Evolutionary conservation across 2,888 invertebrate species (phyloP).

Genomic region (Carpatolechia fugitivella): DNA sequence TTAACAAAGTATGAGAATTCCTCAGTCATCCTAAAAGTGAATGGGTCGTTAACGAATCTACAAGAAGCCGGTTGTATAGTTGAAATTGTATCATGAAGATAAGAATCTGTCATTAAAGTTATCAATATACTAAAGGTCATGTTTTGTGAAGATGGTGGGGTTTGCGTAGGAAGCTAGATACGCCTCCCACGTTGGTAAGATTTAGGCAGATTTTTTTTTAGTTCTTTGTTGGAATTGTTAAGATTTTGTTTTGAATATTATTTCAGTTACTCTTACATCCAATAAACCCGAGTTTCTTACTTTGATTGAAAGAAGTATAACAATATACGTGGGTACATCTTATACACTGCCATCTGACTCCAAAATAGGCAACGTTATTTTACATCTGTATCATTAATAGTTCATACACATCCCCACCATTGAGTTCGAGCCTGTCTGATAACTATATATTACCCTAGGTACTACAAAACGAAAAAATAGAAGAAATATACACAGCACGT

Average conservation of each 20-base stretch:
- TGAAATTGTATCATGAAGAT: not conserved
- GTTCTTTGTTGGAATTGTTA: not conserved
- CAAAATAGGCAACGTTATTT: too few relatives aligned
- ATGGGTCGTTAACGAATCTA: constrained; percentile 1
- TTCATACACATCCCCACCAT: too few relatives aligned
- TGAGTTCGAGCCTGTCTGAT: too few relatives aligned
- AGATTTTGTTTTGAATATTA: not conserved
- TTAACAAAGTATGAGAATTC: not conserved
- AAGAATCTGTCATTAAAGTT: not conserved
- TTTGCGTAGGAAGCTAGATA: not conserved
- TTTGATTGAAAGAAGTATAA: too few relatives aligned
- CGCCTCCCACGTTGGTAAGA: not conserved
- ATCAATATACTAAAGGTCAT: not conserved
- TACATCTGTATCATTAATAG: too few relatives aligned
- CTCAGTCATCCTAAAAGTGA: not conserved
- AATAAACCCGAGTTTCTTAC: too few relatives aligned
- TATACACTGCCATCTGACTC: too few relatives aligned
- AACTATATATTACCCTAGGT: too few relatives aligned
- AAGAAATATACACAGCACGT: too few relatives aligned
- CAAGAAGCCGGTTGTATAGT: not conserved
- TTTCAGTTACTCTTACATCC: too few relatives aligned
- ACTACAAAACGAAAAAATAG: too few relatives aligned
- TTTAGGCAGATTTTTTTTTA: not conserved
- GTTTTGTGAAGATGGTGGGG: not conserved
- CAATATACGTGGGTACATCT: too few relatives aligned